Evolutionary conservation across 37 sponge, comb jelly and placozoan genomes (phyloP), one percentile per base, ranked within the genome.

Genomic region (Sycon ciliatum): DNA sequence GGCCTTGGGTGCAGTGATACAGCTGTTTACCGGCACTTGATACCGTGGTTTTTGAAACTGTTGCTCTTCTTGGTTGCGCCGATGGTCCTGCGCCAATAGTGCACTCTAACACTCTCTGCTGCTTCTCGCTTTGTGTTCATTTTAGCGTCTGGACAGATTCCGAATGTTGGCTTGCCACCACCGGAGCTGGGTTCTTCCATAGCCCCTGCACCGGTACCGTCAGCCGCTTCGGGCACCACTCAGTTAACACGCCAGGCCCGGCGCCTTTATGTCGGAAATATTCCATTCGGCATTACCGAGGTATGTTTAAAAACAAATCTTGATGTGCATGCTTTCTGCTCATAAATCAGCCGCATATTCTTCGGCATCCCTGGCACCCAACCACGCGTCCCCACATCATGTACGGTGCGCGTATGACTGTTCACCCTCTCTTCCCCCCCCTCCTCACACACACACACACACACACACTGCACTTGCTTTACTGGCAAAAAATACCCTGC

Each of bases 211-310:
- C 83, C 91, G 22, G 82, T 89, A 38, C 88, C 88, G 52, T 85
- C 99, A 26, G 90, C 93, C 20, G 87, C 93, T 32, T 87, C 86
- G n/a, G 89, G 87, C 37, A 87, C 99, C 6, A 89, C 87, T 33
- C 99, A 98, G 62, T 81, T 98, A 71, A 98, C 91, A 4, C 66
- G 99, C 61, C 99, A 98, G 62, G 93, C 99, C 57, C 74, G 99
- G 35, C 53, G 99, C 4, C 81, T 98, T n/a, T 98, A 98, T 80
- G 80, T 98, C 46, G 99, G 99, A 11, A 98, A 92, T 56, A 98
- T 98, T 27, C 99, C 99, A 18, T 98, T 98, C 80, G 99, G 99
- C 4, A 86, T 92, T 57, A 83, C 90, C 33, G 93, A 98, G 74
- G 80, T 80, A 22, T 23, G 56, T 7, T 5, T 33, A 9, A 9